Evolutionary conservation across 2,888 invertebrate species (phyloP).

Genomic region (Perizoma affinitatum): DNA sequence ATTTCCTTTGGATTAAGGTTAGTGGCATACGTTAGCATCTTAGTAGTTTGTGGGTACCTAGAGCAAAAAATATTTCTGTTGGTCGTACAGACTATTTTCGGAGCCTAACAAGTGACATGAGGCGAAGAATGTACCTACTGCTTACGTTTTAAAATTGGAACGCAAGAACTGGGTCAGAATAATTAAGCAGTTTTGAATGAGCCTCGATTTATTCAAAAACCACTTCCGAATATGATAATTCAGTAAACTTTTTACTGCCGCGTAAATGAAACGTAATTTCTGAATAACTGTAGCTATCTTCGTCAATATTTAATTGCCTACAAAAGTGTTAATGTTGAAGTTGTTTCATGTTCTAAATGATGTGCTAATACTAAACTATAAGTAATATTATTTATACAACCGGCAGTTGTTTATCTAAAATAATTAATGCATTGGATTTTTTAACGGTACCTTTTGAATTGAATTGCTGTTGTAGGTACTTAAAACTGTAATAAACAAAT

Average conservation of each 20-base stretch:
- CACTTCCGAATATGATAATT: conserved; percentile 20
- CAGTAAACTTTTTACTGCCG: conserved; percentile 7
- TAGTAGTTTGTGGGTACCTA: too few species aligned
- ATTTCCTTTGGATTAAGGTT: conserved; percentile 43
- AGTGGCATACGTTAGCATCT: conserved; percentile 1
- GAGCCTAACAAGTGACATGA: too few species aligned
- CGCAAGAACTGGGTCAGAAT: too few species aligned
- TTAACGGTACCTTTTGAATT: conserved; percentile 23
- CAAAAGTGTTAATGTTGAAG: conserved; percentile 18
- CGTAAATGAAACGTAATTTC: conserved; percentile 17
- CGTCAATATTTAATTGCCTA: conserved; percentile 20
- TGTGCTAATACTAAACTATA: conserved; percentile 35
- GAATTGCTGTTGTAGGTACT: conserved; percentile 13
- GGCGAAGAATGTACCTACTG: too few species aligned
- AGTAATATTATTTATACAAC: conserved; percentile 4
- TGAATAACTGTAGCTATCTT: conserved; percentile 31
- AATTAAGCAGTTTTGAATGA: conserved; percentile 1
- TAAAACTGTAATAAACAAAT: conserved; percentile 36
- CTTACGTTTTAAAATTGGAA: too few species aligned
- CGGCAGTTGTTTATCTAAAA: conserved; percentile 5
- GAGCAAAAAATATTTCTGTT: too few species aligned
- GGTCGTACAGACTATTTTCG: too few species aligned
- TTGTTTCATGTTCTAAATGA: conserved; percentile 15
- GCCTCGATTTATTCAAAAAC: conserved; percentile 5
- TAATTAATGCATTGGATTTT: conserved; percentile 24